phyloP scores from a whole-genome alignment of 1,140 invertebrate species.

The Drosophila jambulina region DNA sequence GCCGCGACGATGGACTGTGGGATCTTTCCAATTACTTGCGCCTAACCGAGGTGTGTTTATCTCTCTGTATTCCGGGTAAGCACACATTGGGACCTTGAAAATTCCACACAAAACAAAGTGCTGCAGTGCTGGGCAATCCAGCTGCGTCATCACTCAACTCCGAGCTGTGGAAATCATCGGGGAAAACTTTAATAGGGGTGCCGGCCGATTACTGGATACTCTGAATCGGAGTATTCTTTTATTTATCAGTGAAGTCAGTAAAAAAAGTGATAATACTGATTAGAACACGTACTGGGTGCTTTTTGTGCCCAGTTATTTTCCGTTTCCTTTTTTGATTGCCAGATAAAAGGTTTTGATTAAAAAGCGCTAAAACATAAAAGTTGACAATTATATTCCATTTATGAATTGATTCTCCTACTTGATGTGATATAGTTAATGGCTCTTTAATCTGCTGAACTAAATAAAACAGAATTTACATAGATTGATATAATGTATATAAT shows the following conservation, averaged over 20 bases:
- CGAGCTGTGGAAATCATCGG: not conserved
- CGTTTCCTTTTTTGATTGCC: conserved; percentile 2
- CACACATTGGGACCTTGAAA: conserved; percentile 12
- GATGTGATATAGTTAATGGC: not conserved
- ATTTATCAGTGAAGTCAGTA: conserved; percentile 6
- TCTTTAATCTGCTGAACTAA: not conserved
- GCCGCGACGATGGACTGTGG: not conserved
- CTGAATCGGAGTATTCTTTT: not conserved
- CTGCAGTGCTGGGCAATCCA: conserved; percentile 25
- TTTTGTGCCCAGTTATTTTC: conserved; percentile 19
- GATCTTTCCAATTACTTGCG: conserved; percentile 9
- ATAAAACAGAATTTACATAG: not conserved
- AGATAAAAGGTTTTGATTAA: conserved; percentile 1
- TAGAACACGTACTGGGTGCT: not conserved
- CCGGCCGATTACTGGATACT: not conserved
- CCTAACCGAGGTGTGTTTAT: conserved; percentile 25
- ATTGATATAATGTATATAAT: not conserved
- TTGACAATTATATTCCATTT: not conserved
- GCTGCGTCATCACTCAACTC: conserved; percentile 18
- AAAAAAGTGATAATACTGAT: conserved; percentile 7
- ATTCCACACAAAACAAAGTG: conserved; percentile 19
- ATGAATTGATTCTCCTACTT: not conserved
- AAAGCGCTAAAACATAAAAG: not conserved
- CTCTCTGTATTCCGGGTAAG: conserved; percentile 19
- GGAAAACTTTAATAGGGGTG: not conserved